phyloP scores from a whole-genome alignment of 1,140 invertebrate genomes.

The Pseudomyrmex concolor region DNA sequence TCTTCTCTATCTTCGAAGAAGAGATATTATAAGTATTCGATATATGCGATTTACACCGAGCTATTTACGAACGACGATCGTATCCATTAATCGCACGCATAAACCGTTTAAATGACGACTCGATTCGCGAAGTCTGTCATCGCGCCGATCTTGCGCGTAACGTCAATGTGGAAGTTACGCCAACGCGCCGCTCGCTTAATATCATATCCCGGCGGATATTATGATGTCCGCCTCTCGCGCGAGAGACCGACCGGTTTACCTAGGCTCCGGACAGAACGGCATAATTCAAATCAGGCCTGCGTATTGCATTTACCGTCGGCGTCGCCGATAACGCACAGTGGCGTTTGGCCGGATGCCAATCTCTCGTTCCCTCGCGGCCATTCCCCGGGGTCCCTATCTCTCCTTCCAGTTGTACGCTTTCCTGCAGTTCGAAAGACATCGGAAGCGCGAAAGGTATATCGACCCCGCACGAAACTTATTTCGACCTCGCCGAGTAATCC shows the following conservation, averaged over 20 bases:
- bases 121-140: constrained; percentile 55
- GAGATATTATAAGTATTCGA: not conserved
- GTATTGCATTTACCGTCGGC: constrained; percentile 53
- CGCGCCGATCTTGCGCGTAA: constrained; percentile 36
- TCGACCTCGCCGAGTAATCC: constrained; percentile 27
- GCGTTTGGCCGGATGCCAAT: constrained; percentile 64
- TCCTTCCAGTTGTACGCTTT: constrained; percentile 55
- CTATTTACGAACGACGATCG: constrained; percentile 61
- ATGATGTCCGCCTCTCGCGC: constrained; percentile 62
- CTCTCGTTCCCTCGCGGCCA: constrained; percentile 38
- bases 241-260: constrained; percentile 43
- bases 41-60: not conserved
- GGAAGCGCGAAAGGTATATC: constrained; percentile 56
- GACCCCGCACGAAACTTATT: constrained; percentile 36
- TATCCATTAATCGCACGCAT: constrained; percentile 62
- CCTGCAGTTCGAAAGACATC: constrained; percentile 55
- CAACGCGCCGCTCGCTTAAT: constrained; percentile 57
- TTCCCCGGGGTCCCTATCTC: constrained; percentile 53
- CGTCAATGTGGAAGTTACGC: constrained; percentile 39
- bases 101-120: constrained; percentile 47
- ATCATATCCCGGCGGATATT: constrained; percentile 69
- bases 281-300: constrained; percentile 64
- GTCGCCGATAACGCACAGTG: constrained; percentile 60
- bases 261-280: constrained; percentile 45
- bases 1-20: constrained; percentile 49